Conservation (phyloP, 1,140 invertebrate species). For the Drosophila tristis region DNA sequence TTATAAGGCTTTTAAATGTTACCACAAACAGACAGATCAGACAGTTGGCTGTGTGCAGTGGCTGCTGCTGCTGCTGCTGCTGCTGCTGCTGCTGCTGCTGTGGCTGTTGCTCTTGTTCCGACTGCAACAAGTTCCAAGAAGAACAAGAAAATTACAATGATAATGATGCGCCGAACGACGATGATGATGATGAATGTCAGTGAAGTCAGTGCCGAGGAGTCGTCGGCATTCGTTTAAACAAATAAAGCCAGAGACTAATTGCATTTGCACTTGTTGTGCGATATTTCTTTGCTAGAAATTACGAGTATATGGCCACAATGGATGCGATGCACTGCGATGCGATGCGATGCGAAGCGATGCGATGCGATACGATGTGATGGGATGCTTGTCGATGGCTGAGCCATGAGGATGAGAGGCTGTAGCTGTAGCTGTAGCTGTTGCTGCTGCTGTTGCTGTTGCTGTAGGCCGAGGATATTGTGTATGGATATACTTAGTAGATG, state of each 20-base stretch:
- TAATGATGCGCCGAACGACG: slow-evolving; percentile 20
- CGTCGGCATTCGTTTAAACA: slow-evolving; percentile 76
- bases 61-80: background rate
- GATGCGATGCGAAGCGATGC: no score
- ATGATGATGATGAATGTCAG: slow-evolving; percentile 33
- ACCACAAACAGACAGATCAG: slow-evolving; percentile 34
- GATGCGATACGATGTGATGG: slow-evolving; percentile 9
- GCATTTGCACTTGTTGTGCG: slow-evolving; percentile 81
- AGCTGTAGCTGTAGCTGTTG: no score
- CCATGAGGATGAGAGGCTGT: no score
- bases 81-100: background rate
- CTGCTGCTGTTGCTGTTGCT: no score
- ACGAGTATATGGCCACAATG: slow-evolving; percentile 51
- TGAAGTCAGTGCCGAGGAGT: slow-evolving; percentile 7
- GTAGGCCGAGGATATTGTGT: slow-evolving; percentile 10
- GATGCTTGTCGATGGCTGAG: slow-evolving; percentile 4
- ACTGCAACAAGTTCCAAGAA: slow-evolving; percentile 65
- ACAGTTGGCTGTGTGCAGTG: slow-evolving; percentile 7
- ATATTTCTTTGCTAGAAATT: slow-evolving; percentile 79
- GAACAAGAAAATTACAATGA: slow-evolving; percentile 20
- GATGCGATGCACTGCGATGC: no score
- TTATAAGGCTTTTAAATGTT: slow-evolving; percentile 73
- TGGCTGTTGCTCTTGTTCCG: slow-evolving; percentile 23
- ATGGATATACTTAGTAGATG: slow-evolving; percentile 33
- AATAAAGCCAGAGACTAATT: slow-evolving; percentile 79